Evolutionary conservation across 2,113 vertebrate species (phyloP).

Genomic region (Scalopus aquaticus): DNA sequence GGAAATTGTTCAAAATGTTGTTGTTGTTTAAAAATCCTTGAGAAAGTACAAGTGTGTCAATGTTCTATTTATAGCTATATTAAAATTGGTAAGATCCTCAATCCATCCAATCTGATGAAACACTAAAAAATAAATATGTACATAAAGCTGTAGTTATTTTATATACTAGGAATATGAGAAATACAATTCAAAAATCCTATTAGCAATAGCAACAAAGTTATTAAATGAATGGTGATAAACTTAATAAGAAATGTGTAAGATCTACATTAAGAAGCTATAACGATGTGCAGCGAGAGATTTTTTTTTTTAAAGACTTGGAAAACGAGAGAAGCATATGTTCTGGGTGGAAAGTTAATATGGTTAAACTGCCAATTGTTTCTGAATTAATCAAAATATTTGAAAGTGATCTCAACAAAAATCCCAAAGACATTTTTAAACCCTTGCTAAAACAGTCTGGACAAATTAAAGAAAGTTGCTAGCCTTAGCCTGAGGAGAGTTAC

Average conservation of each 20-base stretch:
- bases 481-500: not conserved
- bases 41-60: not conserved
- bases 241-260: slow-evolving; percentile 44
- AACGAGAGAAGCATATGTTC: slow-evolving; percentile 29
- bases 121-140: slow-evolving; percentile 21
- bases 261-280: slow-evolving; percentile 33
- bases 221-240: not conserved
- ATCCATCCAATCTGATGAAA: not conserved
- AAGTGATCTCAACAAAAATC: not conserved
- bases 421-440: not conserved
- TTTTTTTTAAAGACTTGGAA: not conserved
- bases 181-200: not conserved
- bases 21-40: slow-evolving; percentile 7
- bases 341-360: slow-evolving; percentile 33
- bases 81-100: slow-evolving; percentile 10
- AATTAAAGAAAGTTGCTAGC: slow-evolving; percentile 15
- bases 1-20: no score
- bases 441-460: not conserved
- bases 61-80: not conserved
- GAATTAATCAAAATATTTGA: slow-evolving; percentile 56
- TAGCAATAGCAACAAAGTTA: not conserved
- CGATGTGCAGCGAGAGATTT: not conserved
- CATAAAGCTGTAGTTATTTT: not conserved
- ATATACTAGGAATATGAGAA: not conserved
- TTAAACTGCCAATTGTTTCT: not conserved